Percentiles rank a stretch among this genome's conserved stretches.
phyloP scores from a whole-genome alignment of 2,113 vertebrate species.

The Pomatorhinus ruficollis region DNA sequence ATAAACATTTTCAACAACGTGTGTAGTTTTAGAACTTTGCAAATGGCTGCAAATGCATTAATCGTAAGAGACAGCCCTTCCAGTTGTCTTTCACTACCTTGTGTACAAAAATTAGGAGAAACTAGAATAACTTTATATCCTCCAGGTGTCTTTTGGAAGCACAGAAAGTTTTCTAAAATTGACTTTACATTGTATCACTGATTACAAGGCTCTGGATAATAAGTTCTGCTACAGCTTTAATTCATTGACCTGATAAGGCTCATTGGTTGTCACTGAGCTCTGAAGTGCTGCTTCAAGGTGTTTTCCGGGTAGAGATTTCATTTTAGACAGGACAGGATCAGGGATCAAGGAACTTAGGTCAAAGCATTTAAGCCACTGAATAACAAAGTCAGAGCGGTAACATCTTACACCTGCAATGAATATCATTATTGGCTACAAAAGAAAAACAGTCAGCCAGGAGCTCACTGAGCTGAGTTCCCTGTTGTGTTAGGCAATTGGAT shows the following conservation, averaged over 20 bases:
- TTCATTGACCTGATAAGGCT: not conserved
- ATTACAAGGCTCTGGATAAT: not conserved
- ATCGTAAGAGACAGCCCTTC: rapidly evolving
- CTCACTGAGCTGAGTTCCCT: not conserved
- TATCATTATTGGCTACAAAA: not conserved
- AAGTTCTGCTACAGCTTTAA: not conserved
- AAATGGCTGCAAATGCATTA: not conserved
- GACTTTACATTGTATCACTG: not conserved
- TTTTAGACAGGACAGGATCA: not conserved
- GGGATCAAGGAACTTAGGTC: not conserved
- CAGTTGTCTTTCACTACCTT: not conserved
- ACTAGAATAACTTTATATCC: not conserved
- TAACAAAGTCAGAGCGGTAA: not conserved
- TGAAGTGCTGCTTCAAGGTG: not conserved
- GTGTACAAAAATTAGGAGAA: not conserved
- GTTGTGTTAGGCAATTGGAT: not conserved
- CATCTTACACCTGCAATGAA: not conserved
- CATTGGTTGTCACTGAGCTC: not conserved
- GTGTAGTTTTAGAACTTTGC: not conserved
- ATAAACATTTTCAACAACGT: not conserved
- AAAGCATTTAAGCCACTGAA: not conserved
- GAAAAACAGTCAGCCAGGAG: not conserved
- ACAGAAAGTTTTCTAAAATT: not conserved
- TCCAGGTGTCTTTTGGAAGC: not conserved
- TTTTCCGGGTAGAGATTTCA: not conserved